Percentiles rank a stretch among this genome's conserved stretches.
These are phyloP conservation scores for Probosciger aterrimus DNA, from an alignment of 2,113 vertebrate species.

Conservation along the genomic window DNA sequence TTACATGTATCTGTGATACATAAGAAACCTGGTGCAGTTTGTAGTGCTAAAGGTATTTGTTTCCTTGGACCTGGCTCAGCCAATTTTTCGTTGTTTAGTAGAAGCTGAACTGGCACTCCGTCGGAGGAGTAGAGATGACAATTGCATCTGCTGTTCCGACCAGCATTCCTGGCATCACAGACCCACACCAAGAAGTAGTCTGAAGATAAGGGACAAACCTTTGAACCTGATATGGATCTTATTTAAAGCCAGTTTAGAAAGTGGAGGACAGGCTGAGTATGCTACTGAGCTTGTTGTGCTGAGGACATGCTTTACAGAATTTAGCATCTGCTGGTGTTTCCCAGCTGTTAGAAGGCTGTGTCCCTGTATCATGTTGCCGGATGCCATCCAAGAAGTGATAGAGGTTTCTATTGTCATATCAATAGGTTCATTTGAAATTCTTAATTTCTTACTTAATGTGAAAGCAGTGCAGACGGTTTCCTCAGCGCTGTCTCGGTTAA, in stretches of 20 bases:
- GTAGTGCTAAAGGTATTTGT: background rate
- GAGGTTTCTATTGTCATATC: background rate
- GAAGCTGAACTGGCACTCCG: background rate
- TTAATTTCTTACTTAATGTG: background rate
- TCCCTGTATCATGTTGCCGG: background rate
- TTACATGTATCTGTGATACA: fast-evolving
- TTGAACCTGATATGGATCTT: background rate
- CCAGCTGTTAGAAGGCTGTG: background rate
- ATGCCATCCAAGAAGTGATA: background rate
- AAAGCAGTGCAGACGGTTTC: background rate
- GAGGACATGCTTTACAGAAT: background rate
- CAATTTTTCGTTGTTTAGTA: background rate
- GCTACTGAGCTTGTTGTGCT: background rate
- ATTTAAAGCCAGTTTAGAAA: background rate
- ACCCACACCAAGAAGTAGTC: background rate
- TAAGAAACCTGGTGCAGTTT: background rate
- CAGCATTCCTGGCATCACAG: background rate
- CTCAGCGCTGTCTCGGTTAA: background rate
- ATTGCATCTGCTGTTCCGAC: background rate
- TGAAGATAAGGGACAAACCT: background rate
- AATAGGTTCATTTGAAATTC: background rate
- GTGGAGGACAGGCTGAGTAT: background rate
- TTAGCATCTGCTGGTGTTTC: background rate
- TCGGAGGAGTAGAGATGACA: background rate
- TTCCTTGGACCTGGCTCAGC: background rate